These are phyloP conservation scores for Leptinotarsa lineolata DNA, from an alignment of 1,140 invertebrate genomes.

Conservation along the genomic window DNA sequence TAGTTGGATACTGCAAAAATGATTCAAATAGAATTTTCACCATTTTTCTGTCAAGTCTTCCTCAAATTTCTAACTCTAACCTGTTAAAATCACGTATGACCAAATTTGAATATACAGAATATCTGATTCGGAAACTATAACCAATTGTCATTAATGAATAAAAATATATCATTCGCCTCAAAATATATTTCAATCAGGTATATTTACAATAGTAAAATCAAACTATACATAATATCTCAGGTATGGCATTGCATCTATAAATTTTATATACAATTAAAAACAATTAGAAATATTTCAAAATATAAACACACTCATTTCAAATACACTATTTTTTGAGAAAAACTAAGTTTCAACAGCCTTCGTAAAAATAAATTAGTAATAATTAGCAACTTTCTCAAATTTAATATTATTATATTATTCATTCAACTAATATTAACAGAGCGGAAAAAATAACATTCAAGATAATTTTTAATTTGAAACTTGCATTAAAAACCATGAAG, in stretches of 20 bases:
- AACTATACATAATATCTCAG: conserved; percentile 48
- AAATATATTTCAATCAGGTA: conserved; percentile 44
- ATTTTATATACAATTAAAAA: conserved; percentile 40
- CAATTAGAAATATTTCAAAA: conserved; percentile 32
- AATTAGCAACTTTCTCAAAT: not conserved
- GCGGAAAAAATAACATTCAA: conserved; percentile 32
- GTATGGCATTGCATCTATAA: conserved; percentile 44
- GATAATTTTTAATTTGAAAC: too few relatives aligned
- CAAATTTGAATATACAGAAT: too few relatives aligned
- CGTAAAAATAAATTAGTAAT: conserved; percentile 31
- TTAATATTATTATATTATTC: conserved; percentile 14
- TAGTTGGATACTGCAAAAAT: too few relatives aligned
- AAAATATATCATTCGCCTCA: not conserved
- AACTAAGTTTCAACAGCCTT: conserved; percentile 39
- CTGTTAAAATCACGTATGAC: too few relatives aligned
- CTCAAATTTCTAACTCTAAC: too few relatives aligned
- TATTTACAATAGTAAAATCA: conserved; percentile 44
- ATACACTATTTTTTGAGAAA: conserved; percentile 31
- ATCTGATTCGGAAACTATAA: too few relatives aligned
- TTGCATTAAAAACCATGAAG: not conserved
- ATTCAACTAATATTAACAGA: conserved; percentile 34
- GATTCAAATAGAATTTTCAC: too few relatives aligned
- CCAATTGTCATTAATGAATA: too few relatives aligned
- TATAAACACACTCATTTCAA: conserved; percentile 32
- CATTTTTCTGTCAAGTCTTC: too few relatives aligned